These are phyloP conservation scores for Ceratotherium simum DNA, from an alignment of 2,113 vertebrate species.

Conservation along the genomic window DNA sequence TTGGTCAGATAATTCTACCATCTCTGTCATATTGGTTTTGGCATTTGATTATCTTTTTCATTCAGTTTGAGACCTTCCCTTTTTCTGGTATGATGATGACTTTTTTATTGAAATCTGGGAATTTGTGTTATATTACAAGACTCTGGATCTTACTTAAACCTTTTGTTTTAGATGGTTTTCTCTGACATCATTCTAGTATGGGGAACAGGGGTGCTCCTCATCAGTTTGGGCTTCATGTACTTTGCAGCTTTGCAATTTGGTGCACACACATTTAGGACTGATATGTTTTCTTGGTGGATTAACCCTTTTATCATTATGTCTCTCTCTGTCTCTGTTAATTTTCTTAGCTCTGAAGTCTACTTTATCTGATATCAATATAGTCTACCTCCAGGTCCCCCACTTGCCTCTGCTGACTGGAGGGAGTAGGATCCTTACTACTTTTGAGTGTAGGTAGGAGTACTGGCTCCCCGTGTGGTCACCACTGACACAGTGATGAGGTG, in stretches of 20 bases:
- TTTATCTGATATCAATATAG: not conserved
- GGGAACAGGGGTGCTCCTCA: not conserved
- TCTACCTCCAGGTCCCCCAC: not conserved
- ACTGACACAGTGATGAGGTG: not conserved
- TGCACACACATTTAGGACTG: not conserved
- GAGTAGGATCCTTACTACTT: too few species aligned
- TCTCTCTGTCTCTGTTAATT: not conserved
- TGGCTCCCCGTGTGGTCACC: not conserved
- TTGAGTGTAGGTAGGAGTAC: not conserved
- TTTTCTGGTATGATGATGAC: not conserved
- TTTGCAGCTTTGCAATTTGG: not conserved
- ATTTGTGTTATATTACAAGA: not conserved
- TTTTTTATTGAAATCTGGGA: not conserved
- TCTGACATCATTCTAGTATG: not conserved
- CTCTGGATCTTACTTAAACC: not conserved
- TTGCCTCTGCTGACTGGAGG: not conserved
- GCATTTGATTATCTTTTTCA: not conserved
- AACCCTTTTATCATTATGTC: not conserved
- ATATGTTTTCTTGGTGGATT: not conserved
- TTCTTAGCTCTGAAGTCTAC: not conserved
- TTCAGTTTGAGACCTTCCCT: not conserved
- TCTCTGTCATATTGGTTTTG: not conserved
- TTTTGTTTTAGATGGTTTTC: not conserved
- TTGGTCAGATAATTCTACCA: not conserved
- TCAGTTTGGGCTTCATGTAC: not conserved